Conservation (phyloP, 1,140 invertebrate species). For the Papilio helenus region DNA sequence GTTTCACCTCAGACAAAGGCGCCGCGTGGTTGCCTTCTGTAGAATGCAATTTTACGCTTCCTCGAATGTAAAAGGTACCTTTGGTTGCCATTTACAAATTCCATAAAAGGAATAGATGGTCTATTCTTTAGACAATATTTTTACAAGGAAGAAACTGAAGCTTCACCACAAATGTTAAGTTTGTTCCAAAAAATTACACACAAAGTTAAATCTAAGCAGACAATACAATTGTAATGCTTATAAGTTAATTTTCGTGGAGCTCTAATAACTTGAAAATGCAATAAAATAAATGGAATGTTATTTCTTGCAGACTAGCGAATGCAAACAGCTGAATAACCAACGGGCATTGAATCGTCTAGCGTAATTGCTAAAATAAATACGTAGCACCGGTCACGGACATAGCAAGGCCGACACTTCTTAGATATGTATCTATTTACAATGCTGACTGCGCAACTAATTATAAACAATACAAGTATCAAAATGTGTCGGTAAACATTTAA, state of each 20-base stretch:
- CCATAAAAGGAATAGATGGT: background rate
- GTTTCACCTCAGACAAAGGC: background rate
- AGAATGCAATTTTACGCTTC: background rate
- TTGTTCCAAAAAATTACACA: background rate
- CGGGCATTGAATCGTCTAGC: conserved; percentile 10
- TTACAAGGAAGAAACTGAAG: background rate
- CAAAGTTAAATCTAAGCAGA: no score
- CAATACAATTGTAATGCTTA: background rate
- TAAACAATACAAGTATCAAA: background rate
- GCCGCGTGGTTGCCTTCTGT: background rate
- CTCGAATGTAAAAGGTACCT: background rate
- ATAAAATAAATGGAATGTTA: background rate
- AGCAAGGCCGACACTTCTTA: conserved; percentile 47
- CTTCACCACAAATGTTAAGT: background rate
- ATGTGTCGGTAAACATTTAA: background rate
- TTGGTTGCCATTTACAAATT: background rate
- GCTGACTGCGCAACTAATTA: conserved; percentile 38
- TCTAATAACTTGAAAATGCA: background rate
- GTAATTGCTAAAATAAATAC: conserved; percentile 40
- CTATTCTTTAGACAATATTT: background rate
- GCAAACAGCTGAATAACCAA: conserved; percentile 10
- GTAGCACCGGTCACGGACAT: conserved; percentile 43
- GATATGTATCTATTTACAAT: conserved; percentile 50
- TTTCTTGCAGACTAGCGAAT: background rate
- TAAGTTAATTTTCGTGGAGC: background rate